Evolutionary conservation across 2,113 vertebrate species (phyloP).

Genomic region (Meleagris gallopavo): DNA sequence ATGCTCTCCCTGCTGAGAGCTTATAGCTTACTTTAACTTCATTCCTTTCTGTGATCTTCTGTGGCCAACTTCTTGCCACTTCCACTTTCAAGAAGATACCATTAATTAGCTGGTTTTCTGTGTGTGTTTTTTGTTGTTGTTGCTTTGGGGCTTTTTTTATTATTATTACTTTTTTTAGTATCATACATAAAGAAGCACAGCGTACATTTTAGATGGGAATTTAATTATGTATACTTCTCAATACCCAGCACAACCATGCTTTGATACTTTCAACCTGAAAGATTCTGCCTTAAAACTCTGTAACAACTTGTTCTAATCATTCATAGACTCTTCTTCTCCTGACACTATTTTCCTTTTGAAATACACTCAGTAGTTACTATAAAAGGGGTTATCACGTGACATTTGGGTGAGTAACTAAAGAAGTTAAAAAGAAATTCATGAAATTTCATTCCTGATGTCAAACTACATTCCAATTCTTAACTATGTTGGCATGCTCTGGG

Average conservation of each 20-base stretch:
- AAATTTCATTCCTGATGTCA: background rate
- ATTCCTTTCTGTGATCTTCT: background rate
- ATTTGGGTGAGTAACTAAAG: background rate
- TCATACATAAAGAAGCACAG: background rate
- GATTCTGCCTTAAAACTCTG: background rate
- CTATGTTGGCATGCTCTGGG: background rate
- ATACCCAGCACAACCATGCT: too few species aligned
- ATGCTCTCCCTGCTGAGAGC: background rate
- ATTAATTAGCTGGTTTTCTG: background rate
- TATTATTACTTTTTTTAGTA: background rate
- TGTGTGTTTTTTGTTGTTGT: background rate
- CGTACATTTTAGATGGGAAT: background rate
- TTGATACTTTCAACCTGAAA: rapidly evolving
- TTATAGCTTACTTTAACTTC: background rate
- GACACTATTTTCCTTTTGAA: rapidly evolving
- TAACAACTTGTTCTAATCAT: rapidly evolving
- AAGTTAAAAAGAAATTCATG: background rate
- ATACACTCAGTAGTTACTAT: rapidly evolving
- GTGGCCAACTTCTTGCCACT: background rate
- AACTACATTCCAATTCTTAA: background rate
- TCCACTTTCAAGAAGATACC: background rate
- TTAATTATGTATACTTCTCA: background rate
- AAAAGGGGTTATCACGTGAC: rapidly evolving
- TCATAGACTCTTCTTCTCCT: rapidly evolving
- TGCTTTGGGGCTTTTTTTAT: too few species aligned